Evolutionary conservation across 2,888 invertebrate genomes (phyloP), one percentile per base, ranked within the genome.

Genomic region (Xanthia togata): DNA sequence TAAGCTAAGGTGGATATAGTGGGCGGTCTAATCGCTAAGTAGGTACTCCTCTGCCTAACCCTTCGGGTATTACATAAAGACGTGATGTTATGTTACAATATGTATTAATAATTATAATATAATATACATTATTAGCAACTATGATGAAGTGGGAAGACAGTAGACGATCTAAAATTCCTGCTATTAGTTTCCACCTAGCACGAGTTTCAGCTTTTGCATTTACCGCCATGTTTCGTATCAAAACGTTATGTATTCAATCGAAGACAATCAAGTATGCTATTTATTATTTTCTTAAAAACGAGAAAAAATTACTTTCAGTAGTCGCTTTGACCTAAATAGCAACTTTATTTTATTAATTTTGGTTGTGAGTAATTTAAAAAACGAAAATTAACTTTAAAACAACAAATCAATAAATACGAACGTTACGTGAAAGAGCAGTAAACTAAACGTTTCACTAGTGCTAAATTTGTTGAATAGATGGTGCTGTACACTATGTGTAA

Each of bases 381-480:
- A 12, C 31, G 0, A 12, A 4, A 20, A 8, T 53, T 1, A 76
- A 57, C 11, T 2, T 0, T n/a, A 4, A 9, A 68, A 41, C n/a
- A 1, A 12, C 41, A 12, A 55, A 59, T 67, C n/a, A 26, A 44
- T 62, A 20, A 5, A 55, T 38, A 0, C 9, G 20, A 69, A 53
- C 12, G 2, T 55, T 0, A 12, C 20, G 1, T 38, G 14, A 4
- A 1, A 9, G n/a, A 65, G 74, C 67, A 77, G 35, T 50, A 20
- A 79, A 81, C 82, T 64, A 83, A 87, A 85, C 79, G 89, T 72
- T 63, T 79, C 60, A 53, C 8, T 82, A 82, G 86, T 83, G 86
- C 88, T 78, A 76, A 50, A 12, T 8, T 53, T 70, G 14, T 60
- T 62, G 6, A 73, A 70, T 50, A 81, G 96, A 94, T 95, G 95